phyloP scores from a whole-genome alignment of 2,113 vertebrate genomes.

The Quiscalus mexicanus region DNA sequence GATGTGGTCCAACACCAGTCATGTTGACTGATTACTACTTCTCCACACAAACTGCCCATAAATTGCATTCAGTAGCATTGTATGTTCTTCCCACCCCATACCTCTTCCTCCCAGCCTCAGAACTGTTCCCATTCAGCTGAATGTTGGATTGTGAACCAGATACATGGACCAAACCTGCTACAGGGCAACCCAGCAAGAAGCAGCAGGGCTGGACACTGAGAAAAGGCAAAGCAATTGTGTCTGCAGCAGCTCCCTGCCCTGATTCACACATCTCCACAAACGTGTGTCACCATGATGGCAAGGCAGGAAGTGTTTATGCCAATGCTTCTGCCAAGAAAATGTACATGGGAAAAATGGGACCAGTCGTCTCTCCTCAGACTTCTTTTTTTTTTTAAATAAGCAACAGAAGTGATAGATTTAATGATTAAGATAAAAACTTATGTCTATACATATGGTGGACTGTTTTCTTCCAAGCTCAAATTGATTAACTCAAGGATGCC shows the following conservation, averaged over 20 bases:
- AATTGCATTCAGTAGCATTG: background rate
- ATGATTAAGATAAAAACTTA: conserved; percentile 67
- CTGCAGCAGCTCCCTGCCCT: background rate
- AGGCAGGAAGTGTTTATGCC: conserved; percentile 38
- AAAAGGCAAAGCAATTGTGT: conserved; percentile 23
- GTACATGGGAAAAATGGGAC: conserved; percentile 46
- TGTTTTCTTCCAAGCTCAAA: conserved; percentile 54
- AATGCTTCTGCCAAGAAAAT: conserved; percentile 45
- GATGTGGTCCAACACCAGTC: background rate
- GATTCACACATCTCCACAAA: background rate
- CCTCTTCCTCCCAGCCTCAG: background rate
- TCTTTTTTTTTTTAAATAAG: background rate
- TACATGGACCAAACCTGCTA: background rate
- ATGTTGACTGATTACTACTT: background rate
- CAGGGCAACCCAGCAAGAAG: background rate
- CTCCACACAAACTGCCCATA: background rate
- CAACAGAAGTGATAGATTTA: conserved; percentile 59
- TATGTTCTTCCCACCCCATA: background rate
- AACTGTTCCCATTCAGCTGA: background rate
- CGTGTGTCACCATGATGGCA: background rate
- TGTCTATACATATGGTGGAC: conserved; percentile 57
- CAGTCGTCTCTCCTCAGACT: conserved; percentile 19
- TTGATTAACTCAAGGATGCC: conserved; percentile 26
- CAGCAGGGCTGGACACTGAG: background rate
- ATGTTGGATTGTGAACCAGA: background rate